Evolutionary conservation across 2,113 vertebrate genomes (phyloP), one percentile per base, ranked within the genome.

Genomic region (Muscicapa adusta): DNA sequence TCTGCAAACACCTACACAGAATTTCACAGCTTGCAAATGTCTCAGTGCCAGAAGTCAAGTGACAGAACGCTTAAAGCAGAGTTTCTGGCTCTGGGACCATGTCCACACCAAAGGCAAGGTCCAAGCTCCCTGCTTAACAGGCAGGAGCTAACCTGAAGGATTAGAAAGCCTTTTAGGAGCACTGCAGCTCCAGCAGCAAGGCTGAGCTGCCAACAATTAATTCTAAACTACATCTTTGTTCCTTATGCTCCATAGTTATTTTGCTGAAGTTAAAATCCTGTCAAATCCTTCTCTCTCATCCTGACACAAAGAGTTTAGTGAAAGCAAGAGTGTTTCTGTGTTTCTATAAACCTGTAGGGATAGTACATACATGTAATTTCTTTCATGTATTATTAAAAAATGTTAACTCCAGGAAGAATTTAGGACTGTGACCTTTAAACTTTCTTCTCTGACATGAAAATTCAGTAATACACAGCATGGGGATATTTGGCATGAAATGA

Each of bases 401-500:
- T 45, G 89, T 97, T 65, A 92, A 94, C 73, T 96, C 43, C 20
- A 90, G 15, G 84, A 96, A 97, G 94, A 91, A 96, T 94, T 95
- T 89, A 96, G 97, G 87, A 68, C 88, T 42, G 28, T 10, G 25
- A 96, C 97, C 97, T 98, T 98, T 97, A 94, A 82, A 73, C 93
- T 93, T 95, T 80, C 91, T 85, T 81, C 93, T 82, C 80, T 91
- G 87, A 96, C 75, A 93, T 58, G 51, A 76, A 74, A 95, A 61
- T 57, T 91, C 80, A 94, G 93, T 79, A 96, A 95, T 95, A 40
- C 13, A 91, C 24, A 17, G 70, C 56, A 84, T 67, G 51, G 60
- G 91, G 91, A 92, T 96, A 96, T 96, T 93, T 96, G 80, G 89
- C 91, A 92, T 97, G 95, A 93, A 96, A 96, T 93, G 54, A 95